Percentiles rank a stretch among this genome's conserved stretches.
Evolutionary conservation across 1,140 invertebrate genomes (phyloP).

Genomic region (Druon quercuslanigerum): DNA sequence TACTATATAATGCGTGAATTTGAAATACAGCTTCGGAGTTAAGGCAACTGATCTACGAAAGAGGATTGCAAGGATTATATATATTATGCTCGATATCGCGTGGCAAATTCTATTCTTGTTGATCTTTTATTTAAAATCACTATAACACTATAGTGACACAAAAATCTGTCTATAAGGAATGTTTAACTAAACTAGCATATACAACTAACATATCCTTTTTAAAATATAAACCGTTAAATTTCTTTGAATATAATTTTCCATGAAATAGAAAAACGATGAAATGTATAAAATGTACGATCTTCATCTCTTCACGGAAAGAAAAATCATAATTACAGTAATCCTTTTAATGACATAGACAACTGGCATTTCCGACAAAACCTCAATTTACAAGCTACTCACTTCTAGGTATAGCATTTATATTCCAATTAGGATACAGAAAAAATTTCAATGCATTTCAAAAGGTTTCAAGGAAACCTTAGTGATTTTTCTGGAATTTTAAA

Average conservation of each 20-base stretch:
- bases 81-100: background rate
- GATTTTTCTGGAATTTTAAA: too few relatives aligned
- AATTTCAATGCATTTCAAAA: too few relatives aligned
- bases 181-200: background rate
- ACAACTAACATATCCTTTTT: background rate
- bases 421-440: too few relatives aligned
- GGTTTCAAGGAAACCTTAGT: too few relatives aligned
- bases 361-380: too few relatives aligned
- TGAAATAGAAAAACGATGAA: too few relatives aligned
- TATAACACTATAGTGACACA: background rate
- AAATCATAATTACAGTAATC: too few relatives aligned
- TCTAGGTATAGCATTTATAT: too few relatives aligned
- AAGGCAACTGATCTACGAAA: background rate
- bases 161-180: background rate
- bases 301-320: background rate
- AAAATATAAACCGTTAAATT: too few relatives aligned
- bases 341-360: too few relatives aligned
- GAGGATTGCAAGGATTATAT: conserved; percentile 3
- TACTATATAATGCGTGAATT: background rate
- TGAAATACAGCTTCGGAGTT: background rate
- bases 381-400: too few relatives aligned
- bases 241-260: background rate
- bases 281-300: background rate
- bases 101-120: background rate
- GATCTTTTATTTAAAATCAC: background rate